A percentile compares a stretch with the other conserved stretches of the same genome.
phyloP scores from a whole-genome alignment of 2,888 invertebrate genomes.

The Tupiocoris notatus region DNA sequence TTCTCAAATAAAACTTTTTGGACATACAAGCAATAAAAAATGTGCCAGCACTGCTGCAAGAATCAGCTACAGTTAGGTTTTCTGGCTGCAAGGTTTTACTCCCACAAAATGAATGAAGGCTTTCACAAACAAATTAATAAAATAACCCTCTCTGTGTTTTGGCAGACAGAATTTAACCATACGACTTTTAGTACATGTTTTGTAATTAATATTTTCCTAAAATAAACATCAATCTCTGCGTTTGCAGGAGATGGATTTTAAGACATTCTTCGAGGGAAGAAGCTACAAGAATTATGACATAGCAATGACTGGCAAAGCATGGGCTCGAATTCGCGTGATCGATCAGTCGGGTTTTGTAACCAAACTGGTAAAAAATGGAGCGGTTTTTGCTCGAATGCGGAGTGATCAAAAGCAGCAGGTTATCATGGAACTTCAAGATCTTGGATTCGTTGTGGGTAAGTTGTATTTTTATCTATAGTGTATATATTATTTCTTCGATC shows the following conservation, averaged over 20 bases:
- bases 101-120: too few relatives aligned
- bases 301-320: slow-evolving; percentile 72
- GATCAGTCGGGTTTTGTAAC: slow-evolving; percentile 71
- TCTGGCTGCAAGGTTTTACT: too few relatives aligned
- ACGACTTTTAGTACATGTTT: too few relatives aligned
- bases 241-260: neutral
- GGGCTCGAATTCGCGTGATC: slow-evolving; percentile 65
- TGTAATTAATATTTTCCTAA: too few relatives aligned
- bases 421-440: slow-evolving; percentile 67
- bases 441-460: slow-evolving; percentile 66
- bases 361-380: slow-evolving; percentile 63
- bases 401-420: slow-evolving; percentile 79
- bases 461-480: too few relatives aligned
- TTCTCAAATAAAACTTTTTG: too few relatives aligned
- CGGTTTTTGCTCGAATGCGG: slow-evolving; percentile 80
- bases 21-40: too few relatives aligned
- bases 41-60: too few relatives aligned
- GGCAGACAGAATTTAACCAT: too few relatives aligned
- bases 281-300: slow-evolving; percentile 53
- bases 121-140: too few relatives aligned
- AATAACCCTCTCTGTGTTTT: too few relatives aligned
- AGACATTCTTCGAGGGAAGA: slow-evolving; percentile 2
- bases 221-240: neutral
- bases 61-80: too few relatives aligned
- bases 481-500: neutral